phyloP scores from a whole-genome alignment of 2,888 invertebrate genomes.

The Eupithecia subfuscata region DNA sequence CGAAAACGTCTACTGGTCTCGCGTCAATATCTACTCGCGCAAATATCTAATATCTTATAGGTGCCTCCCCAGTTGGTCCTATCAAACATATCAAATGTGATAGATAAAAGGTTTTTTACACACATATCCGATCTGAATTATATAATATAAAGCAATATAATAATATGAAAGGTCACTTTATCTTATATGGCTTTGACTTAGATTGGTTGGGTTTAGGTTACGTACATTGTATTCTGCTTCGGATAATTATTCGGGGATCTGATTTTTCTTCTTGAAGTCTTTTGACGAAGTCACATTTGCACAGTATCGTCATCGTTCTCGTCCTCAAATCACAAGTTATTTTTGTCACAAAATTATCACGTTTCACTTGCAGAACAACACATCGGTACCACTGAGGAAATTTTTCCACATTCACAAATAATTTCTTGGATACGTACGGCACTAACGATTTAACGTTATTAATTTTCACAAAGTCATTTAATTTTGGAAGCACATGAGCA shows the following conservation, averaged over 20 bases:
- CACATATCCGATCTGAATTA: background rate
- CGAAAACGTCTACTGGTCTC: background rate
- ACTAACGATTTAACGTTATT: slow-evolving; percentile 44
- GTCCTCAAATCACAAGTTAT: slow-evolving; percentile 63
- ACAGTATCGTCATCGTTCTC: slow-evolving; percentile 34
- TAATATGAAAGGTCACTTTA: background rate
- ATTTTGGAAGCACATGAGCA: slow-evolving; percentile 17
- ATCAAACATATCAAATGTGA: background rate
- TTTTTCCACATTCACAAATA: slow-evolving; percentile 52
- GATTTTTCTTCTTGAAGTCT: slow-evolving; percentile 17
- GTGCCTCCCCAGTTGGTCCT: background rate
- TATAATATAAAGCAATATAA: background rate
- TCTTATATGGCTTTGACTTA: background rate
- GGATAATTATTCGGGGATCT: background rate
- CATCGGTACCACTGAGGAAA: slow-evolving; percentile 57
- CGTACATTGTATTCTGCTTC: slow-evolving; percentile 3
- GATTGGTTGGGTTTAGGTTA: background rate
- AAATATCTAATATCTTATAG: background rate
- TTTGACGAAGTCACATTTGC: slow-evolving; percentile 20
- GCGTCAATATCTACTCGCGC: background rate
- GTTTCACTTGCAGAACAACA: slow-evolving; percentile 48
- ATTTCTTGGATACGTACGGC: slow-evolving; percentile 51
- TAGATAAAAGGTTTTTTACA: background rate
- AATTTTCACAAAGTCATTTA: slow-evolving; percentile 38
- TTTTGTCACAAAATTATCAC: slow-evolving; percentile 50